Evolutionary conservation across 2,888 invertebrate species (phyloP), one percentile per base, ranked within the genome.

Genomic region (Congeria kusceri): DNA sequence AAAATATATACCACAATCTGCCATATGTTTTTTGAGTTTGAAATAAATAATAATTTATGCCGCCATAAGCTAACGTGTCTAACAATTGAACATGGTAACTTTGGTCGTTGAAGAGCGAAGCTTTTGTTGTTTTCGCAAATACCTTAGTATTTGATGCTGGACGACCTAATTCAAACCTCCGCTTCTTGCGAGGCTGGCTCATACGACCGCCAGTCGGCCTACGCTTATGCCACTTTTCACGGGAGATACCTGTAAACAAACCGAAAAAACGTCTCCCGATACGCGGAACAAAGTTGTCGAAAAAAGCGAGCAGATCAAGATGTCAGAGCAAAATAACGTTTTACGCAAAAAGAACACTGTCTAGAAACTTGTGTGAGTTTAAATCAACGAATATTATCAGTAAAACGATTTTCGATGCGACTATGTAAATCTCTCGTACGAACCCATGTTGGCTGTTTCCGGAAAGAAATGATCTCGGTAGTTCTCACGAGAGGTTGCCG

Each of bases 101-200:
- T n/a, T n/a, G n/a, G n/a, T n/a, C n/a, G n/a, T n/a, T n/a, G n/a
- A n/a, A n/a, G n/a, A n/a, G n/a, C n/a, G n/a, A n/a, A n/a, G n/a
- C n/a, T n/a, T n/a, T n/a, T n/a, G 11, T 32, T 9, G 3, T 29
- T 20, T 7, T 39, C 27, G 27, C 39, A 61, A 63, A 27, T 93
- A 97, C 97, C 96, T 99, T 99, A 85, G 99, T 99, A 94, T 99
- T 99, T 91, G 99, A 99, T 89, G 99, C 97, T 88, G 99, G 99
- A 89, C 99, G 97, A 91, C 99, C 99, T 94, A 99, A 96, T 95
- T 99, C 99, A 94, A 98, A 99, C 96, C 99, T 99, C 96, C 99
- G 97, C 98, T 99, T 99, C 96, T 99, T 99, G 90, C 99, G 96
- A 91, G 99, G 96, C 89, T 98, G 97, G 94, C 97, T 97, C 94